These are phyloP conservation scores for Meiosimyza platycephala DNA, from an alignment of 2,888 invertebrate genomes.

Conservation along the genomic window DNA sequence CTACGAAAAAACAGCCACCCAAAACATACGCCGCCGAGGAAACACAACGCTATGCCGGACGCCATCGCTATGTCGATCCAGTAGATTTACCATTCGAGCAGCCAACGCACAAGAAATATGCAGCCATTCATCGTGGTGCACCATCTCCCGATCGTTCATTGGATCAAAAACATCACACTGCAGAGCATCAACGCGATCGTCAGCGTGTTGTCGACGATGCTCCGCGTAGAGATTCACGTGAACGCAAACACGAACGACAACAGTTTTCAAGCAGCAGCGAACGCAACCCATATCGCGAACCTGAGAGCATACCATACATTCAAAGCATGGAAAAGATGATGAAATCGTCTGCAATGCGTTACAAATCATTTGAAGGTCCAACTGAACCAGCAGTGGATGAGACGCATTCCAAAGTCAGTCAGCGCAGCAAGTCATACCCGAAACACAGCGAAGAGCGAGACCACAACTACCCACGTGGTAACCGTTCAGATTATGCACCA, in stretches of 20 bases:
- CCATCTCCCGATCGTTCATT: constrained; percentile 49
- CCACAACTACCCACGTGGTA: constrained; percentile 43
- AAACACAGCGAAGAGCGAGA: constrained; percentile 48
- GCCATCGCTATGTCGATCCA: constrained; percentile 64
- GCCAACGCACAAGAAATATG: constrained; percentile 56
- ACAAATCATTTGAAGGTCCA: constrained; percentile 58
- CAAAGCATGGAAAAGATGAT: constrained; percentile 68
- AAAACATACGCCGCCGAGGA: constrained; percentile 59
- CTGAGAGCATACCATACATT: constrained; percentile 66
- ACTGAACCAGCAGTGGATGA: constrained; percentile 43
- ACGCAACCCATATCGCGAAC: constrained; percentile 66
- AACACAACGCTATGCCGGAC: constrained; percentile 59
- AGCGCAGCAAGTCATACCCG: constrained; percentile 51
- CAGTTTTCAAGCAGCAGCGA: constrained; percentile 57
- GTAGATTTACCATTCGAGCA: constrained; percentile 61
- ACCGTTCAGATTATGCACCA: constrained; percentile 42
- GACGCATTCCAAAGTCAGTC: constrained; percentile 49
- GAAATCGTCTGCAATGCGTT: constrained; percentile 66
- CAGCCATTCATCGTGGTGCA: constrained; percentile 53
- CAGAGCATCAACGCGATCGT: constrained; percentile 46
- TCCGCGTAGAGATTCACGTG: constrained; percentile 38
- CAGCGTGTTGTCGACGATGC: constrained; percentile 36
- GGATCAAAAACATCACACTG: constrained; percentile 41
- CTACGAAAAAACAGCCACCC: constrained; percentile 54
- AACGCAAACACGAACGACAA: constrained; percentile 50